These are phyloP conservation scores for Bombus soroeensis DNA, from an alignment of 1,140 invertebrate species.

Conservation along the genomic window DNA sequence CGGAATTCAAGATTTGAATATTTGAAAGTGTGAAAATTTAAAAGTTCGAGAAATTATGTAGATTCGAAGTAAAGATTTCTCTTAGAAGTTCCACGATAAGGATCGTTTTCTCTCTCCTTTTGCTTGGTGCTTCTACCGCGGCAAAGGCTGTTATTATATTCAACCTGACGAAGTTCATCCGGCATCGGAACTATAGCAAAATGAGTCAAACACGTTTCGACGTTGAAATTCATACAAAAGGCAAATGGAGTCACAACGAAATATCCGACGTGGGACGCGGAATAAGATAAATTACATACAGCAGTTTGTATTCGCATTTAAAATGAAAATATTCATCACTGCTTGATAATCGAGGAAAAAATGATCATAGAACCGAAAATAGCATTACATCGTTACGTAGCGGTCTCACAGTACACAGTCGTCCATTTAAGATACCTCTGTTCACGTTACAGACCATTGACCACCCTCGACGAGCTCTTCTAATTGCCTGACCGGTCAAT, in stretches of 20 bases:
- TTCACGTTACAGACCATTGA: slow-evolving; percentile 10
- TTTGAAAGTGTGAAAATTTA: not conserved
- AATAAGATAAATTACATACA: not conserved
- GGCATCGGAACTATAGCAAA: not conserved
- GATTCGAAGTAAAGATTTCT: not conserved
- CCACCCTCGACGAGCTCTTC: slow-evolving; percentile 2
- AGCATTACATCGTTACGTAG: too few relatives aligned
- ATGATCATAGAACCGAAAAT: not conserved
- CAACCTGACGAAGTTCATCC: not conserved
- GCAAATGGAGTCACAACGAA: not conserved
- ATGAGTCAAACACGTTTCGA: not conserved
- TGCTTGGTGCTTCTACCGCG: not conserved
- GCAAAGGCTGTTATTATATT: slow-evolving; percentile 6
- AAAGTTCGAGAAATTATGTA: not conserved
- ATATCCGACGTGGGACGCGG: not conserved
- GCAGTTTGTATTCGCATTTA: not conserved
- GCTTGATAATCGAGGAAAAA: too few relatives aligned
- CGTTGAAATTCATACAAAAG: not conserved
- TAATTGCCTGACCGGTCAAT: slow-evolving; percentile 10
- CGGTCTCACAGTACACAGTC: not conserved
- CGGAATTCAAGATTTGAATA: not conserved
- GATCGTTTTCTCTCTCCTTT: not conserved
- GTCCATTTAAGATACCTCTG: not conserved
- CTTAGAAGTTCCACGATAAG: not conserved
- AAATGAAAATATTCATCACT: not conserved